These are phyloP conservation scores for Ascaphus truei DNA, from an alignment of 2,113 vertebrate genomes.

Conservation along the genomic window DNA sequence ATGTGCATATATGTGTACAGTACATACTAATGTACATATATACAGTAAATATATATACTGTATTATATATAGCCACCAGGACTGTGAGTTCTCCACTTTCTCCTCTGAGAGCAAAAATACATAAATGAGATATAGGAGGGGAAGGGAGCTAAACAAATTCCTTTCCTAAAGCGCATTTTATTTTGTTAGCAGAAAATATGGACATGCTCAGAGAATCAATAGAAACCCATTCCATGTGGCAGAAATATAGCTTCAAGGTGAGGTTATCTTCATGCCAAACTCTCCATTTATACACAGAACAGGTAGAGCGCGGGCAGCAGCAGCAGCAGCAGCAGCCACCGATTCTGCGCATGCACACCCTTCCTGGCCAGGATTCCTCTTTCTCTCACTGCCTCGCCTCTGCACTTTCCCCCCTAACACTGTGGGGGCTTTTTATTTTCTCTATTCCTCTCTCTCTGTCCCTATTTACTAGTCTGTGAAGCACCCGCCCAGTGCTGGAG, in stretches of 20 bases:
- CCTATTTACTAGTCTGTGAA: too few species aligned
- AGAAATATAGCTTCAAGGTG: slow-evolving; percentile 23
- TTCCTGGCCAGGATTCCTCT: too few species aligned
- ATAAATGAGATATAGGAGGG: slow-evolving; percentile 31
- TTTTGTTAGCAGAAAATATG: slow-evolving; percentile 34
- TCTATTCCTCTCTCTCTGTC: too few species aligned
- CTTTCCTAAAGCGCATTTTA: slow-evolving; percentile 35
- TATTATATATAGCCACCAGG: slow-evolving; percentile 1
- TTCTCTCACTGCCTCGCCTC: too few species aligned
- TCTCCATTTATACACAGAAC: slow-evolving; percentile 10
- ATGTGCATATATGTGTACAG: background rate
- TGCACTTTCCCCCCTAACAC: too few species aligned
- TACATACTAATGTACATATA: slow-evolving; percentile 6
- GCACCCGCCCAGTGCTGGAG: too few species aligned
- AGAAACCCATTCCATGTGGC: slow-evolving; percentile 27
- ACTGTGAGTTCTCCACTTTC: background rate
- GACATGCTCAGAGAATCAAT: slow-evolving; percentile 27
- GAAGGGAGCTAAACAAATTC: slow-evolving; percentile 29
- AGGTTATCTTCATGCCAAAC: slow-evolving; percentile 17
- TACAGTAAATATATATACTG: background rate
- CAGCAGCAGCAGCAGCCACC: too few species aligned
- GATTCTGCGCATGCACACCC: too few species aligned
- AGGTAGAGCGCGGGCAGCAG: background rate
- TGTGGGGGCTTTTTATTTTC: too few species aligned
- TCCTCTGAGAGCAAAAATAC: background rate